Base-by-base conservation (phyloP, 2,797 vertebrate species). In the Acrossocheilus wenchowensis region DNA sequence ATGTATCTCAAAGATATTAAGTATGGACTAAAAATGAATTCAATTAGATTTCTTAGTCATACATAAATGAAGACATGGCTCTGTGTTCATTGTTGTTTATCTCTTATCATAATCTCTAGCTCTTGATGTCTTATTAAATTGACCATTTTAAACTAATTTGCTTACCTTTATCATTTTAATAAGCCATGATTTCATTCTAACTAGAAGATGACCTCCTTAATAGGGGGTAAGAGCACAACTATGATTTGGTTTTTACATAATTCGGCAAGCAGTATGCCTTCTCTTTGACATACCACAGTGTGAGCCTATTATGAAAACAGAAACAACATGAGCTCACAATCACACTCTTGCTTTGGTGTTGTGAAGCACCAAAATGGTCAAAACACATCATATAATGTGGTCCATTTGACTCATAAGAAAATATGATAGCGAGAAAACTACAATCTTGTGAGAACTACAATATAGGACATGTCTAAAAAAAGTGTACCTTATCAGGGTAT, bases 101-200 rank as follows among this genome's bases (percentile, higher is more conserved):
- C 84, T 80, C 54, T 66, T 62, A 17, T 26, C n/a, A 9, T 81
- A 72, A 81, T 86, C 78, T 86, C 54, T 2, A 26, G 52, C 78
- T 86, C 84, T 81, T 73, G 41, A 81, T 23, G 4, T 74, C 54
- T 81, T 81, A 86, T 81, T 86, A 52, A 86, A 81, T 19, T 43
- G 66, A 7, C 68, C 9, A 64, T 83, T 85, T 78, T 12, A 83
- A 86, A 78, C 60, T 86, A 79, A 88, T 83, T 88, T 86, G 50
- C 84, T 86, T 83, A 86, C 66, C 84, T 83, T 88, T 88, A 82
- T 85, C 30, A 71, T 82, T 85, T 88, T 69, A 88, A 85, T 78
- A 82, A 85, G 64, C 23, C 48, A 79, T 60, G 36, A 86, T 83
- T 86, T 83, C 4, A 36, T 66, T 68, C 62, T 26, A 79, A 77